phyloP scores from a whole-genome alignment of 2,888 invertebrate genomes.

The Hecatera dysodea region DNA sequence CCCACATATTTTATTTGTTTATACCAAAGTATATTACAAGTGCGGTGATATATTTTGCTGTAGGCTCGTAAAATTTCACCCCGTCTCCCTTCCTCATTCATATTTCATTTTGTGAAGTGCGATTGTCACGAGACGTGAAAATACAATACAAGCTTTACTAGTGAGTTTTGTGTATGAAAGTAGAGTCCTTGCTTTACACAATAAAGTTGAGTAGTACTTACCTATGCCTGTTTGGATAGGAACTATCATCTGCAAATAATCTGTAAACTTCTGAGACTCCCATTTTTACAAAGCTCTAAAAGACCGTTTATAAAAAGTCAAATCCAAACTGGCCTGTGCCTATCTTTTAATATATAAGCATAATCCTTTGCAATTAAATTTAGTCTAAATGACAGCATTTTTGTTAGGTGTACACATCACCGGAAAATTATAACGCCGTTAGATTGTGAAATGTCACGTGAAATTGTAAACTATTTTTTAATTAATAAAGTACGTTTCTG shows the following conservation, averaged over 20 bases:
- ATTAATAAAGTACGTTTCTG: no score
- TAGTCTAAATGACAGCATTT: no score
- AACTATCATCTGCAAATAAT: background rate
- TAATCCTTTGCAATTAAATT: background rate
- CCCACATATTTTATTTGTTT: constrained; percentile 68
- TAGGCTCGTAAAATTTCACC: constrained; percentile 70
- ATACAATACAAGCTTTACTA: constrained; percentile 54
- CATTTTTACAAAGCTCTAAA: no score
- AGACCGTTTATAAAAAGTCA: no score
- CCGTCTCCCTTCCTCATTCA: constrained; percentile 66
- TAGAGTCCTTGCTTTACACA: constrained; percentile 2
- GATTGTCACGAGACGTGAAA: constrained; percentile 65
- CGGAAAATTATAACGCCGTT: no score
- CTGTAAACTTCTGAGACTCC: background rate
- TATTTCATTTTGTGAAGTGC: constrained; percentile 71
- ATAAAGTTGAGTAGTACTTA: background rate
- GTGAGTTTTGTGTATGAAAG: constrained; percentile 14
- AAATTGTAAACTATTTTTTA: no score
- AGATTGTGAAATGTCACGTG: no score
- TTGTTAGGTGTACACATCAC: no score
- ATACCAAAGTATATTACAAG: constrained; percentile 65
- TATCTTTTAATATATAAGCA: no score
- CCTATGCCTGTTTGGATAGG: no score
- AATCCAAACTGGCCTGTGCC: background rate
- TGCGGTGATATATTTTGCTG: constrained; percentile 67